These are phyloP conservation scores for Varecia variegata DNA, from an alignment of 2,797 vertebrate genomes.

Conservation along the genomic window DNA sequence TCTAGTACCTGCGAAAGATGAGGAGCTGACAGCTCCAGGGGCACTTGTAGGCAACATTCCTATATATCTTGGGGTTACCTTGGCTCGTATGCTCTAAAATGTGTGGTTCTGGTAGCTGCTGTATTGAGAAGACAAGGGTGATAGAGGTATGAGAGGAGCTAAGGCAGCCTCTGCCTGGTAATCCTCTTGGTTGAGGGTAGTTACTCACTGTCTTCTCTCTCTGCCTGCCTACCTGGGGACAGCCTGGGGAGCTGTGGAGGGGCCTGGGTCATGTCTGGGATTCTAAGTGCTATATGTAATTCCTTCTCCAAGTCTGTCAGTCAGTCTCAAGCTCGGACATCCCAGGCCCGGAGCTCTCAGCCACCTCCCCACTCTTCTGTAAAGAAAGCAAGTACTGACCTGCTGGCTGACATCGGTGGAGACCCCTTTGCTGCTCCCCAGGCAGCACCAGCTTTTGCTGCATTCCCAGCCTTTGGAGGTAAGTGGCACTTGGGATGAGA, in stretches of 20 bases:
- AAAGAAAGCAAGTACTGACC: slow-evolving; percentile 82
- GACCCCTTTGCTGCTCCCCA: slow-evolving; percentile 91
- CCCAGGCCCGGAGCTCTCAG: slow-evolving; percentile 86
- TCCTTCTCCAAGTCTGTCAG: slow-evolving; percentile 74
- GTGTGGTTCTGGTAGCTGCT: not conserved
- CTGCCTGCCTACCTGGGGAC: not conserved
- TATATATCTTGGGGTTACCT: not conserved
- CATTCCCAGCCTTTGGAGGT: slow-evolving; percentile 76
- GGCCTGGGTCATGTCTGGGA: not conserved
- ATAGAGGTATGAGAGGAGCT: not conserved
- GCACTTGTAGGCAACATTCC: not conserved
- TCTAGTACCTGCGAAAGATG: not conserved
- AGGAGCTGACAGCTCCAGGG: not conserved
- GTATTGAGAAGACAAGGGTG: not conserved
- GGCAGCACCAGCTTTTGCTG: slow-evolving; percentile 81
- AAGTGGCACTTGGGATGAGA: slow-evolving; percentile 22
- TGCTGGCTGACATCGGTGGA: slow-evolving; percentile 90
- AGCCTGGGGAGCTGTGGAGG: not conserved
- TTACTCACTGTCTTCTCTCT: not conserved
- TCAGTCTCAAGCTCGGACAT: slow-evolving; percentile 84
- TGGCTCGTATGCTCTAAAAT: not conserved
- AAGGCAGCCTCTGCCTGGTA: not conserved
- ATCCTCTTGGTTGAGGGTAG: not conserved
- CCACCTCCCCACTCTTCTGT: slow-evolving; percentile 48
- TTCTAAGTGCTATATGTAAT: not conserved